Evolutionary conservation across 2,888 invertebrate genomes (phyloP), one percentile per base, ranked within the genome.

Genomic region (Sphaerophoria rueppellii): DNA sequence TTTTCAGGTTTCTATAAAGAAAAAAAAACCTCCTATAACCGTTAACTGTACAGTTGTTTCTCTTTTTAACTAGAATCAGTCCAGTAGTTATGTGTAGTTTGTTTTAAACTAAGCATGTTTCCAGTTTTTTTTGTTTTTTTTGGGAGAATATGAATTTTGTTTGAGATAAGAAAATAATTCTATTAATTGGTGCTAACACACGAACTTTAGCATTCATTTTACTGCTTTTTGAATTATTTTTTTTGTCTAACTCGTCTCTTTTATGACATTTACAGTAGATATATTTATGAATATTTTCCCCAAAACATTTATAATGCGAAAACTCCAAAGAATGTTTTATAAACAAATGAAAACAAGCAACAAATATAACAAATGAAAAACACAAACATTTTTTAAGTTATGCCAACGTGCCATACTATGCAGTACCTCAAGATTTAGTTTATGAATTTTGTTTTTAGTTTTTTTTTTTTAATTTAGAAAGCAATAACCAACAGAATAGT

Each of bases 371-470:
- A 77, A 81, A 81, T 73, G 76, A 85, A 81, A 85, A 85, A 85
- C 85, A 85, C 85, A 82, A 81, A 81, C 72, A 85, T 77, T 43
- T 24, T 24, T 24, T 63, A 65, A 16, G 16, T 70, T 63, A 55
- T 67, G 71, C 78, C 83, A 79, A 87, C 89, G 91, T 91, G 91
- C 91, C 91, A 91, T 91, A 91, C 91, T 91, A 91, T 92, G 92
- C 92, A 92, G 92, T 92, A 92, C 92, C 92, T 92, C 91, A 88
- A 78, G 61, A 55, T 43, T 69, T 40, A 65, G 52, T 77, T n/a
- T n/a, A n/a, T n/a, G n/a, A n/a, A n/a, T n/a, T 69, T 46, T 50
- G n/a, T 34, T 43, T n/a, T 0, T 4, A 52, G 35, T 43, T 7
- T 9, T 40, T 34, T 54, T 7, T 46, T 61, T 43, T 55, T 5